Evolutionary conservation across 2,888 invertebrate genomes (phyloP).

Genomic region (Eulithis testata): DNA sequence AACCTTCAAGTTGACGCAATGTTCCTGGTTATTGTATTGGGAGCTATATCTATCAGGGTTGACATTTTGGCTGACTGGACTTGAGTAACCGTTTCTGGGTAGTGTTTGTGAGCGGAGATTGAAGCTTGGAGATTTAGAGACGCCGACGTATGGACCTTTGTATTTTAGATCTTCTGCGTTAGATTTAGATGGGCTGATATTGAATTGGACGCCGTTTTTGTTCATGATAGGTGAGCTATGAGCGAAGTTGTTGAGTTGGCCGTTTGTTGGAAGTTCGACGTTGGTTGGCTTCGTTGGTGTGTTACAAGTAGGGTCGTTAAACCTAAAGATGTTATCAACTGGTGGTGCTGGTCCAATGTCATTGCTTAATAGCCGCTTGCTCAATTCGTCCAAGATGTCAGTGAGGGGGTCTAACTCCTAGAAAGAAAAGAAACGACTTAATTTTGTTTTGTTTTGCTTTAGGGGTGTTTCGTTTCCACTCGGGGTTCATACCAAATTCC

Average conservation of each 20-base stretch:
- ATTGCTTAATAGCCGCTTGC: slow-evolving; percentile 84
- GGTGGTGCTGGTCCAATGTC: slow-evolving; percentile 66
- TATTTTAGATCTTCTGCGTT: slow-evolving; percentile 76
- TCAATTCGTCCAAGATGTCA: slow-evolving; percentile 88
- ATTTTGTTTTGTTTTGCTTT: not conserved
- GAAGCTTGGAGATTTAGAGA: slow-evolving; percentile 78
- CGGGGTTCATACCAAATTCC: too few relatives aligned
- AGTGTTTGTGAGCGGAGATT: slow-evolving; percentile 87
- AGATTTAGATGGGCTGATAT: slow-evolving; percentile 76
- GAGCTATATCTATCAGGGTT: slow-evolving; percentile 81
- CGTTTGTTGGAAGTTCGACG: slow-evolving; percentile 58
- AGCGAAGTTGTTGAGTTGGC: slow-evolving; percentile 70
- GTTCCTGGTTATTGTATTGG: slow-evolving; percentile 81
- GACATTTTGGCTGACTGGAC: slow-evolving; percentile 69
- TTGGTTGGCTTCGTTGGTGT: slow-evolving; percentile 62
- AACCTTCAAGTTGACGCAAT: slow-evolving; percentile 84
- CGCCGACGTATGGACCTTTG: slow-evolving; percentile 69
- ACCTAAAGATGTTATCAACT: slow-evolving; percentile 87
- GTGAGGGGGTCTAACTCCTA: slow-evolving; percentile 87
- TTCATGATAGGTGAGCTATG: slow-evolving; percentile 83
- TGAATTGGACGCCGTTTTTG: slow-evolving; percentile 83
- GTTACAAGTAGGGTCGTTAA: slow-evolving; percentile 87
- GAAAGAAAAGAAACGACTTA: slow-evolving; percentile 37
- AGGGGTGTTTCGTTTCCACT: too few relatives aligned
- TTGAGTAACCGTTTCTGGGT: slow-evolving; percentile 87